These are phyloP conservation scores for Pseudochirops corinnae DNA, from an alignment of 2,797 vertebrate genomes.

Conservation along the genomic window DNA sequence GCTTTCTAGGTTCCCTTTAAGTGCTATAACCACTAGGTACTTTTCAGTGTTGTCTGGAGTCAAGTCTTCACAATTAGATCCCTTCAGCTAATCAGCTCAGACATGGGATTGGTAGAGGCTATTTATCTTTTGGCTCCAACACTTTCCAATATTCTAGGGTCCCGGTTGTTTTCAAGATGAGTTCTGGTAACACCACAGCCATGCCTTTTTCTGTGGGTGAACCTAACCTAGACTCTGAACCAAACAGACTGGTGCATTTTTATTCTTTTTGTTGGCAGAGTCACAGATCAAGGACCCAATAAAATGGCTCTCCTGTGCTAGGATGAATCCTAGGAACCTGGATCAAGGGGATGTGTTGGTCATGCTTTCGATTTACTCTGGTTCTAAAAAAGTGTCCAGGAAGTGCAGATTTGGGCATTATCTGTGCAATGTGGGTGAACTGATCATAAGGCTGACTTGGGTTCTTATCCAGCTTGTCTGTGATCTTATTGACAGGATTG, in stretches of 20 bases:
- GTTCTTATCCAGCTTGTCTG: neutral
- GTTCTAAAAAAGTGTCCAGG: neutral
- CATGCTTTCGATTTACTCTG: neutral
- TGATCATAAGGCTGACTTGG: neutral
- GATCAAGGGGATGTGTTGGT: neutral
- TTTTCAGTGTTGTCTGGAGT: conserved; percentile 73
- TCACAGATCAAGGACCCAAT: conserved; percentile 35
- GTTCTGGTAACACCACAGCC: neutral
- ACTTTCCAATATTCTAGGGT: conserved; percentile 66
- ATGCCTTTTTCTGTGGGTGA: neutral
- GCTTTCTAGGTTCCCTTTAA: conserved; percentile 55
- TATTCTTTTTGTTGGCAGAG: conserved; percentile 69
- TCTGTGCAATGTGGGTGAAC: neutral
- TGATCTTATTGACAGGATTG: neutral
- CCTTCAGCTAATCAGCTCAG: conserved; percentile 74
- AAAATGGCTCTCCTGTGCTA: neutral
- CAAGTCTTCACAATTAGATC: conserved; percentile 79
- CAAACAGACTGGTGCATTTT: conserved; percentile 63
- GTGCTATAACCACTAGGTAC: conserved; percentile 60
- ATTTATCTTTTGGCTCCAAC: conserved; percentile 76
- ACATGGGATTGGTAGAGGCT: conserved; percentile 71
- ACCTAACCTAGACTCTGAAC: conserved; percentile 59
- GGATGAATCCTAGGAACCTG: neutral
- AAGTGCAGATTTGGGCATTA: neutral
- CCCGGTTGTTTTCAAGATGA: conserved; percentile 69